These are phyloP conservation scores for Onthophagus sagittarius DNA, from an alignment of 2,888 invertebrate genomes.

Conservation along the genomic window DNA sequence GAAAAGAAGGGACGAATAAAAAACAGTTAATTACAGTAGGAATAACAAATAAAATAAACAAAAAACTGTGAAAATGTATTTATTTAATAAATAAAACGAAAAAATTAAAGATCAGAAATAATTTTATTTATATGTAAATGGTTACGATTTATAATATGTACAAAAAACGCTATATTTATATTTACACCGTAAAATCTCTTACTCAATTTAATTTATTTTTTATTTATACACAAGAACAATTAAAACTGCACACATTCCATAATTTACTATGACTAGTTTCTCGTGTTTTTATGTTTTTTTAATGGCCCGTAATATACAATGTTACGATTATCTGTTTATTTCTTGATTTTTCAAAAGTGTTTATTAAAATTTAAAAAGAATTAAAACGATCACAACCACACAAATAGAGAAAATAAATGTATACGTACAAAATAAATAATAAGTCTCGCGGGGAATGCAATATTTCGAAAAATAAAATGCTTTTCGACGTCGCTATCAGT, in stretches of 20 bases:
- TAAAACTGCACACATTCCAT: slow-evolving; percentile 40
- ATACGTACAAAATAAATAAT: slow-evolving; percentile 8
- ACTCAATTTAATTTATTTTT: slow-evolving; percentile 32
- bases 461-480: slow-evolving; percentile 29
- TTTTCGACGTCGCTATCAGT: background rate
- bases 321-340: background rate
- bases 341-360: no score
- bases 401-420: slow-evolving; percentile 12
- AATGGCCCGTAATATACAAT: slow-evolving; percentile 18
- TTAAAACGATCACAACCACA: slow-evolving; percentile 25
- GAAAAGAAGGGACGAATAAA: no score
- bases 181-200: slow-evolving; percentile 48
- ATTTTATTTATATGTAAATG: slow-evolving; percentile 47
- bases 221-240: slow-evolving; percentile 37
- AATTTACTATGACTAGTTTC: slow-evolving; percentile 48
- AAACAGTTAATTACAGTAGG: no score
- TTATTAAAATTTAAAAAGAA: background rate
- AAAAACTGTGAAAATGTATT: background rate
- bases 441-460: slow-evolving; percentile 34
- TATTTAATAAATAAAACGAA: slow-evolving; percentile 9
- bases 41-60: background rate
- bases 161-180: slow-evolving; percentile 48
- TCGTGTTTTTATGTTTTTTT: slow-evolving; percentile 27
- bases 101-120: slow-evolving; percentile 35
- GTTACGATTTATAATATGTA: slow-evolving; percentile 48